These are phyloP conservation scores for Papilio protenor DNA, from an alignment of 2,888 invertebrate genomes.

Conservation along the genomic window DNA sequence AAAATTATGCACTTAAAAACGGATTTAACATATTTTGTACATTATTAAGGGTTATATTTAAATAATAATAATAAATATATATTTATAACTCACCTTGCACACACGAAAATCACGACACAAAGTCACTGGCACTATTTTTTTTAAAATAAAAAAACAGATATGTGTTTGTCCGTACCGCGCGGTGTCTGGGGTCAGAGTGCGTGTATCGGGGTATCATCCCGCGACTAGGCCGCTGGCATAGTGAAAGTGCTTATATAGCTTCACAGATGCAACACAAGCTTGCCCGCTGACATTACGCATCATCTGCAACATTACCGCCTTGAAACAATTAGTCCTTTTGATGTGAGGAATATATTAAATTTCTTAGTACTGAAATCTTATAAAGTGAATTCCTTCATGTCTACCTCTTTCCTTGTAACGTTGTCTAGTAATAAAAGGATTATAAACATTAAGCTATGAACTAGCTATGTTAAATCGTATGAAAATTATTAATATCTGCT, in stretches of 20 bases:
- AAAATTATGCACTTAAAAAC: not conserved
- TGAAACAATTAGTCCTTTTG: constrained; percentile 52
- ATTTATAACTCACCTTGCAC: constrained; percentile 69
- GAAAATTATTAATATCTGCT: too few relatives aligned
- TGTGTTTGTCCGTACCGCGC: constrained; percentile 52
- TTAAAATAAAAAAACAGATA: constrained; percentile 44
- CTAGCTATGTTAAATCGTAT: too few relatives aligned
- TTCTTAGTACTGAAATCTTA: too few relatives aligned
- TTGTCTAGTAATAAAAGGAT: too few relatives aligned
- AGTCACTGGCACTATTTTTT: constrained; percentile 65
- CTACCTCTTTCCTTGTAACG: too few relatives aligned
- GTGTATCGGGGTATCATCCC: constrained; percentile 65
- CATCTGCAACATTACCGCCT: constrained; percentile 53
- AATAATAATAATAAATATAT: not conserved
- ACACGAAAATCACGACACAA: constrained; percentile 68
- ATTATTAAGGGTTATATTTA: not conserved
- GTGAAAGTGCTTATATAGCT: constrained; percentile 83
- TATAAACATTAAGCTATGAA: too few relatives aligned
- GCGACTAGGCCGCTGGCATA: constrained; percentile 72
- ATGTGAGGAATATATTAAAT: too few relatives aligned
- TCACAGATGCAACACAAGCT: constrained; percentile 66
- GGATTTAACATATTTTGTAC: not conserved
- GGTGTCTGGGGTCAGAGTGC: constrained; percentile 77
- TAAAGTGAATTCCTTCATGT: too few relatives aligned
- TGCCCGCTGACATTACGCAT: constrained; percentile 61